phyloP scores from a whole-genome alignment of 2,797 vertebrate species.

The Eurystomus glaucurus region DNA sequence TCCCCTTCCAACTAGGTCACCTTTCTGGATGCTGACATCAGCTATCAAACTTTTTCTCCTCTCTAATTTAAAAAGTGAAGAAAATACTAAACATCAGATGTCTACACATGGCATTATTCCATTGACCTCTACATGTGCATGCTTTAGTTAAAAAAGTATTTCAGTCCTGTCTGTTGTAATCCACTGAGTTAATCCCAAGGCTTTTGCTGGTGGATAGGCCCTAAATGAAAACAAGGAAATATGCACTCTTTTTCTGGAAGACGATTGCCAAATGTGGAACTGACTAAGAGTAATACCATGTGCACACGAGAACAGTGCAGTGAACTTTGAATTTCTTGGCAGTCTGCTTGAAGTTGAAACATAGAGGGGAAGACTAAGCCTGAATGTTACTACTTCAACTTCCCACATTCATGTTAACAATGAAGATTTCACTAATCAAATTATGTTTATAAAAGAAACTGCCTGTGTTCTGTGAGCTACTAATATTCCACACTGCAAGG shows the following conservation, averaged over 20 bases:
- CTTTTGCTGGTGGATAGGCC: neutral
- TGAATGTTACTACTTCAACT: neutral
- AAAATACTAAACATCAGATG: neutral
- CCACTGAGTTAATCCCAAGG: neutral
- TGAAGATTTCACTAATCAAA: neutral
- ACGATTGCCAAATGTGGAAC: neutral
- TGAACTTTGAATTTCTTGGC: neutral
- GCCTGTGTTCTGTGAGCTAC: neutral
- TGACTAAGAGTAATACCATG: neutral
- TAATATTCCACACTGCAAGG: neutral
- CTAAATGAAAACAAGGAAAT: neutral
- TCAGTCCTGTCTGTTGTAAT: neutral
- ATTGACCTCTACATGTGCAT: neutral
- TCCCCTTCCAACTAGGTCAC: neutral
- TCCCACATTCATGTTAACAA: neutral
- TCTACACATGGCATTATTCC: neutral
- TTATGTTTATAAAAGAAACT: neutral
- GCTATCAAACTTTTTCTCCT: neutral
- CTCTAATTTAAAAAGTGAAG: neutral
- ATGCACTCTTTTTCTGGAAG: neutral
- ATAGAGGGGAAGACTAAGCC: neutral
- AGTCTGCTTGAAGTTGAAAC: neutral
- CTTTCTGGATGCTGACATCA: neutral
- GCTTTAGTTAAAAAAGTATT: neutral
- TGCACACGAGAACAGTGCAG: neutral